Evolutionary conservation across 2,113 vertebrate species (phyloP).

Genomic region (Colistium nudipinnis): DNA sequence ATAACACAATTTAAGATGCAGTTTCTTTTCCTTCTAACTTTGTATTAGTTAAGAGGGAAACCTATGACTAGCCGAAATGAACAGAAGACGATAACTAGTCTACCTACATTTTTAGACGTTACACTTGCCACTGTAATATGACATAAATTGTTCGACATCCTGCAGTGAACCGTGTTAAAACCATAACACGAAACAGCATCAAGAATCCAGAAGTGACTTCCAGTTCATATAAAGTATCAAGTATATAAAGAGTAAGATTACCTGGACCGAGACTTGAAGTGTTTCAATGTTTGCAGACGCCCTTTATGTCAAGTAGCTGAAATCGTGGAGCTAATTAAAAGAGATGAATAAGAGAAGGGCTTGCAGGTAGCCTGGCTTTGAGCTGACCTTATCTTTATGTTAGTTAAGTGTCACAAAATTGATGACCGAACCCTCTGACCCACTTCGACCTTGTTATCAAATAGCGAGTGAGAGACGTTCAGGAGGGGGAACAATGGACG

Average conservation of each 20-base stretch:
- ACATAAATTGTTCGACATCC: not conserved
- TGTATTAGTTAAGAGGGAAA: not conserved
- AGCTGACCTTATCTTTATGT: slow-evolving; percentile 17
- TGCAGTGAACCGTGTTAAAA: not conserved
- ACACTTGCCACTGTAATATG: not conserved
- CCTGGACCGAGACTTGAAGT: not conserved
- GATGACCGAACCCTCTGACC: slow-evolving; percentile 20
- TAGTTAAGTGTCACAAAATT: slow-evolving; percentile 14
- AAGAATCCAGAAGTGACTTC: slow-evolving; percentile 26
- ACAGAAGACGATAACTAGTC: not conserved
- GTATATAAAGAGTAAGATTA: slow-evolving; percentile 7
- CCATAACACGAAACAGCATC: slow-evolving; percentile 8
- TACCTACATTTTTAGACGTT: not conserved
- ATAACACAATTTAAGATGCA: too few relatives aligned
- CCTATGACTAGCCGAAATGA: not conserved
- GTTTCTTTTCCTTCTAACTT: too few relatives aligned
- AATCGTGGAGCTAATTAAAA: slow-evolving; percentile 35
- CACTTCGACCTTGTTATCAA: slow-evolving; percentile 22
- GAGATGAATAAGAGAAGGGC: slow-evolving; percentile 14
- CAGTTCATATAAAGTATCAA: too few relatives aligned
- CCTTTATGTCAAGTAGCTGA: slow-evolving; percentile 14
- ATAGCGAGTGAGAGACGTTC: not conserved
- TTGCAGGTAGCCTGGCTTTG: slow-evolving; percentile 9
- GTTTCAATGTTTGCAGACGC: not conserved
- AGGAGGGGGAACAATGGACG: slow-evolving; percentile 14